Base-by-base conservation (phyloP, 2,888 invertebrate genomes). In the Scaptomyza cyrtandrae region DNA sequence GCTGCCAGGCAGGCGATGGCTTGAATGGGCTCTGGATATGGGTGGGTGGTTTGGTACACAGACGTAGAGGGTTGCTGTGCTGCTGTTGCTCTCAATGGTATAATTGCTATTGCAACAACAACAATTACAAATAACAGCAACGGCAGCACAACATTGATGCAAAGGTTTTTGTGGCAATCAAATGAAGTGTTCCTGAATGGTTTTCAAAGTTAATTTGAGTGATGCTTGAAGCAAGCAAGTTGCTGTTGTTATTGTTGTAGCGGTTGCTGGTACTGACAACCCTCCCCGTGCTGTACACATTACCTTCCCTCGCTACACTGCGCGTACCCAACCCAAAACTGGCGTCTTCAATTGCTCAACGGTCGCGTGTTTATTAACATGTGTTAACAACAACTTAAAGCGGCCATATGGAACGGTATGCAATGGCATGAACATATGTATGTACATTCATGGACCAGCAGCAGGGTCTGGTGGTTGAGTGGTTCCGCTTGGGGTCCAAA, bases 131-230 rank as follows among this genome's bases (percentile, higher is more conserved):
- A 81, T 76, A 87, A 78, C 88, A 81, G 71, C 68, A 71, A 57
- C 61, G 37, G 37, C 29, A 61, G 64, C 65, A 62, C 44, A 35
- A 46, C 48, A 50, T 44, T 35, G 39, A 48, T 67, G 73, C 59
- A 76, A 75, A 82, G 75, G 78, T 82, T 89, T 88, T 89, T 85
- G 79, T 75, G 84, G 89, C 89, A 89, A 90, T 90, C 89, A 91
- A 90, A 90, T 89, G 91, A 91, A 91, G 90, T 90, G 91, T 90
- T 90, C 90, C 90, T 91, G 90, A 90, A 90, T 90, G 89, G 90
- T 88, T 89, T 89, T 90, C 89, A 90, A 91, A 90, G 90, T 90
- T 90, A 90, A 90, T 90, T 90, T 90, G 89, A 90, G 90, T 90
- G 90, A 90, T 89, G 89, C 90, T 90, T 88, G 75, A 88, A 72